These are phyloP conservation scores for Euspilapteryx auroguttella DNA, from an alignment of 2,888 invertebrate species.

Conservation along the genomic window DNA sequence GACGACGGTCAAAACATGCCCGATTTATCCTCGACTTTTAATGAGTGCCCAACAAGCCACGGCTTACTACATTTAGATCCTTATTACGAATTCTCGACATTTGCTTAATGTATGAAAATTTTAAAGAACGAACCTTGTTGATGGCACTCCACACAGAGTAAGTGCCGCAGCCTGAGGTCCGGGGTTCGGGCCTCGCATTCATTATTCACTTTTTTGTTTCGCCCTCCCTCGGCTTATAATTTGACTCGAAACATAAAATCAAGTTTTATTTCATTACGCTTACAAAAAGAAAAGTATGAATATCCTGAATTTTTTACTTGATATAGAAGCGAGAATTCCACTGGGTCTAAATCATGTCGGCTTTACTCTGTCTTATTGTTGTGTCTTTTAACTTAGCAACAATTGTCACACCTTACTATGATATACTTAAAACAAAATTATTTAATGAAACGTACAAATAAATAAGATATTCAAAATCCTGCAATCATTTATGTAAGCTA, in stretches of 20 bases:
- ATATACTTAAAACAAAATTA: too few relatives aligned
- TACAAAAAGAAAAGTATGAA: slow-evolving; percentile 30
- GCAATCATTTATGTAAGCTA: too few relatives aligned
- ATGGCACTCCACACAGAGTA: slow-evolving; percentile 60
- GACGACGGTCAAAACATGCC: slow-evolving; percentile 16
- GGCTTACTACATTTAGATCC: slow-evolving; percentile 45
- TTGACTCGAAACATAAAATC: slow-evolving; percentile 60
- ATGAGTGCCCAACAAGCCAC: slow-evolving; percentile 32
- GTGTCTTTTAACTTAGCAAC: too few relatives aligned
- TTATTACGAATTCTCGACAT: slow-evolving; percentile 57
- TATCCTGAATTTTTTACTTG: slow-evolving; percentile 42
- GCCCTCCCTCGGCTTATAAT: slow-evolving; percentile 55
- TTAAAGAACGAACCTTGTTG: slow-evolving; percentile 57
- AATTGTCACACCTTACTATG: too few relatives aligned
- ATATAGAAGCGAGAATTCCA: slow-evolving; percentile 15
- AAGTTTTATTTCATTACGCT: slow-evolving; percentile 57
- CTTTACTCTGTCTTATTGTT: neutral
- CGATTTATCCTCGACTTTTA: slow-evolving; percentile 30
- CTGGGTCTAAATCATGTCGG: neutral
- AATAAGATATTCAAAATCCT: too few relatives aligned
- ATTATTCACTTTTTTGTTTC: slow-evolving; percentile 60
- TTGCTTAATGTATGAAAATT: slow-evolving; percentile 60
- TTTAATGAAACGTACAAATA: too few relatives aligned
- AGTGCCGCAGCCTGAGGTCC: slow-evolving; percentile 56
- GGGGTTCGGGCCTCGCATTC: slow-evolving; percentile 53